phyloP scores from a whole-genome alignment of 2,888 invertebrate species.

The Steinernema hermaphroditum region DNA sequence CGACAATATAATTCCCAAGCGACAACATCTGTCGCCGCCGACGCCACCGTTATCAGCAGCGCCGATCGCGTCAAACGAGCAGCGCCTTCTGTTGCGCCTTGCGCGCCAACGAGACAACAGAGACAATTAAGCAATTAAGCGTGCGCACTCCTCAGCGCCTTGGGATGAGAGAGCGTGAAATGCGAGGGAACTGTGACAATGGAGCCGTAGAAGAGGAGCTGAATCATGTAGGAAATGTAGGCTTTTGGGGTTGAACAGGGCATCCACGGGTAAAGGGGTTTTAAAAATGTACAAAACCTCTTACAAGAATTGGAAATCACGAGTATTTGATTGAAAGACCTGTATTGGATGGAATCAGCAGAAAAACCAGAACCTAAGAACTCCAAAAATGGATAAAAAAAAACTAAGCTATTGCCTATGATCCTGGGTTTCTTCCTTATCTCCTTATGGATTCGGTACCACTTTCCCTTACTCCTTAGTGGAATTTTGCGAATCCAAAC shows the following conservation, averaged over 20 bases:
- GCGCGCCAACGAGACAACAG: conserved; percentile 28
- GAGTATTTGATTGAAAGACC: too few relatives aligned
- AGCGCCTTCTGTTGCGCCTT: conserved; percentile 31
- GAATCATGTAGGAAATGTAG: neutral
- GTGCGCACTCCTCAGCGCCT: neutral
- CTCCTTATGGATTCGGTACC: too few relatives aligned
- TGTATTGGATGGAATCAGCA: too few relatives aligned
- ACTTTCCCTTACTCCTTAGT: too few relatives aligned
- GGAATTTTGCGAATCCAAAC: too few relatives aligned
- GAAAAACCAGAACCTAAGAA: too few relatives aligned
- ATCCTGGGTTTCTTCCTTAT: too few relatives aligned
- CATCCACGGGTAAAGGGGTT: too few relatives aligned
- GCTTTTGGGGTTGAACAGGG: neutral
- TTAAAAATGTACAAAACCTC: too few relatives aligned
- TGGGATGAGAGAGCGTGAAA: neutral
- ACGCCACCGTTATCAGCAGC: conserved; percentile 20
- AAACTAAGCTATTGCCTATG: too few relatives aligned
- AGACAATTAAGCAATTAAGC: conserved; percentile 31
- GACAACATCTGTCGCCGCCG: conserved; percentile 26
- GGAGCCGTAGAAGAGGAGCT: neutral
- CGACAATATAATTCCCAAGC: conserved; percentile 31
- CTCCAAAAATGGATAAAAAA: too few relatives aligned
- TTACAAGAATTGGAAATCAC: too few relatives aligned
- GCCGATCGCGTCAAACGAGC: conserved; percentile 30
- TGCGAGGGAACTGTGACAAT: neutral